A percentile compares a stretch with the other conserved stretches of the same genome.
Conservation (phyloP, 2,113 vertebrate genomes). For the Paradoxurus hermaphroditus region DNA sequence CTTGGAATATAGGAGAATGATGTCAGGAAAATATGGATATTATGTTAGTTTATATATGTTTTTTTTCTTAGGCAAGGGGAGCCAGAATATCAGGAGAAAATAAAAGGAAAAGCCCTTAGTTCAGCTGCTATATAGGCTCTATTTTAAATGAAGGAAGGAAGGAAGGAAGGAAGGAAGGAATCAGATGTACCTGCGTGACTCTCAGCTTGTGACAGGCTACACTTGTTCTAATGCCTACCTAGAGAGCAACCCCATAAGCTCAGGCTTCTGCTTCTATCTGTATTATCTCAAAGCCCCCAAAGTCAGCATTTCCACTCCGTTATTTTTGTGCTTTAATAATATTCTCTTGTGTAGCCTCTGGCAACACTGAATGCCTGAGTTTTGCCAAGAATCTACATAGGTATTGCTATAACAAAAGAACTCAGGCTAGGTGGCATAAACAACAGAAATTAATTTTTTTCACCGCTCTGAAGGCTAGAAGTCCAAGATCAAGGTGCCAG, state of each 20-base stretch:
- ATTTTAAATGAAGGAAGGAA: no score
- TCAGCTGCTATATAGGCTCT: neutral
- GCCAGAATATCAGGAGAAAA: neutral
- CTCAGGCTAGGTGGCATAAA: neutral
- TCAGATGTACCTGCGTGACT: neutral
- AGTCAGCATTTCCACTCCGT: neutral
- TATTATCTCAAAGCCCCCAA: neutral
- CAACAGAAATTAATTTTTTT: neutral
- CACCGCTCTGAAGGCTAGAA: neutral
- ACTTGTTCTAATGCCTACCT: neutral
- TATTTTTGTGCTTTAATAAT: neutral
- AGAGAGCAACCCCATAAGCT: neutral
- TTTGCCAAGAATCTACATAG: constrained; percentile 14
- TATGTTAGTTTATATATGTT: neutral
- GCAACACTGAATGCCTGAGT: neutral
- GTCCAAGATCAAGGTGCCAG: neutral
- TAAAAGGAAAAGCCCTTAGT: neutral
- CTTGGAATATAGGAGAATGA: neutral
- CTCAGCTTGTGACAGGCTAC: neutral
- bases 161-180: neutral
- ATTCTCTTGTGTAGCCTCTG: neutral
- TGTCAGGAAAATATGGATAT: neutral
- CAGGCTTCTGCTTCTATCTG: neutral
- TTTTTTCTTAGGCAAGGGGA: neutral
- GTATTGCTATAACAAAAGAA: neutral